These are phyloP conservation scores for Eptesicus fuscus DNA, from an alignment of 2,113 vertebrate species.

Conservation along the genomic window DNA sequence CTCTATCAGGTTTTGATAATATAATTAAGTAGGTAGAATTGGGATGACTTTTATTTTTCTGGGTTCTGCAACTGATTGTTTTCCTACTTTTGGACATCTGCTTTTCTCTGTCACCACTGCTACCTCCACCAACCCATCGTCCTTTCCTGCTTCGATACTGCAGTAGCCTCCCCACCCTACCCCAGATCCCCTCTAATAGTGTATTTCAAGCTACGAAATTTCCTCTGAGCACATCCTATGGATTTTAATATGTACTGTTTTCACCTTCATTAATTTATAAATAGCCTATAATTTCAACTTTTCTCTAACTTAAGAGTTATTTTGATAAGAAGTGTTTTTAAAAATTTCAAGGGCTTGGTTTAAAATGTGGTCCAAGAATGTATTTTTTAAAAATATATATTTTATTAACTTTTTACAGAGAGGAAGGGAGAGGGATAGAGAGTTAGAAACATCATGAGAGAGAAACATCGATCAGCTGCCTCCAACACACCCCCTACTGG, in stretches of 20 bases:
- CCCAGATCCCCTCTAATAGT: background rate
- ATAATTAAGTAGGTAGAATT: background rate
- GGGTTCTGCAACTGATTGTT: background rate
- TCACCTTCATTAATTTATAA: slow-evolving; percentile 20
- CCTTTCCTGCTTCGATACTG: background rate
- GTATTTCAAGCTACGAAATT: background rate
- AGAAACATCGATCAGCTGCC: too few relatives aligned
- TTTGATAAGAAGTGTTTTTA: background rate
- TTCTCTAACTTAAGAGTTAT: background rate
- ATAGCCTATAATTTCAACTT: background rate
- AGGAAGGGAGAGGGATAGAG: too few relatives aligned
- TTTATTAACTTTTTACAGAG: too few relatives aligned
- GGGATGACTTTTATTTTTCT: background rate
- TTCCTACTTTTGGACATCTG: background rate
- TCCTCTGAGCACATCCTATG: background rate
- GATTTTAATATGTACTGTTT: background rate
- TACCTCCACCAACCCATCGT: background rate
- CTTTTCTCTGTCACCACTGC: background rate
- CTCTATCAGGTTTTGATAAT: background rate
- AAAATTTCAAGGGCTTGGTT: background rate
- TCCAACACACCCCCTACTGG: too few relatives aligned
- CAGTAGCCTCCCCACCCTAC: background rate
- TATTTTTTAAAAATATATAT: too few relatives aligned
- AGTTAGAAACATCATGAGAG: too few relatives aligned
- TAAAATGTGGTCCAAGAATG: background rate